phyloP scores from a whole-genome alignment of 2,888 invertebrate species.

The Imbricaverruca yamaguchii region DNA sequence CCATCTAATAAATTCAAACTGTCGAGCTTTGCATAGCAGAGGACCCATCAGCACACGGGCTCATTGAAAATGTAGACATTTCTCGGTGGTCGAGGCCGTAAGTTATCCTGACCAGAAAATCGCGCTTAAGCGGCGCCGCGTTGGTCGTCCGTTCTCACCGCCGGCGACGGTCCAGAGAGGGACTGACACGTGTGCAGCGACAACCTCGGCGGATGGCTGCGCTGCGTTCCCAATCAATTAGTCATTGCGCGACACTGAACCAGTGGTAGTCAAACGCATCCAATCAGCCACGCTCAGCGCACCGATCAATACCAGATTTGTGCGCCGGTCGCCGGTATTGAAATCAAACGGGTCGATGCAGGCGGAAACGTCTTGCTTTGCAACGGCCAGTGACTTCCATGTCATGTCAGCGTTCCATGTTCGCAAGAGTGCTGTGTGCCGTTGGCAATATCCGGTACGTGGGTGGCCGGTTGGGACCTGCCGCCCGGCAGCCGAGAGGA shows the following conservation, averaged over 20 bases:
- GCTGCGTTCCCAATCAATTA: neutral
- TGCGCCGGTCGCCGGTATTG: no score
- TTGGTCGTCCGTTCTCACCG: neutral
- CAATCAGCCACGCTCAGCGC: neutral
- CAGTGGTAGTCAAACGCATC: neutral
- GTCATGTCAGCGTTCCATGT: no score
- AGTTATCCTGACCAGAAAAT: neutral
- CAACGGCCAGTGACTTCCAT: no score
- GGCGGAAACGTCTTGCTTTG: no score
- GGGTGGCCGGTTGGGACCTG: no score
- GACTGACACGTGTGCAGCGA: neutral
- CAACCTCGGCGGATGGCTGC: neutral
- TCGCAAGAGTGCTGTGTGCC: no score
- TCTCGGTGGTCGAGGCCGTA: neutral
- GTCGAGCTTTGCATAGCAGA: conserved; percentile 6
- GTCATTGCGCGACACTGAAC: neutral
- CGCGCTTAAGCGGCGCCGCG: neutral
- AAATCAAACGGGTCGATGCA: no score
- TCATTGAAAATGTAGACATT: conserved; percentile 13
- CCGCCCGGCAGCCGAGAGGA: no score
- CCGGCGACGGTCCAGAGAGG: neutral
- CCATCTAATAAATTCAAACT: conserved; percentile 20
- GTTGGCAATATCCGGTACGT: no score
- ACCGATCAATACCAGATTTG: no score
- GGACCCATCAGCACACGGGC: neutral